Percentiles rank a stretch among this genome's conserved stretches.
Conservation (phyloP, 92 coral and sea anemone genomes). For the Umimayanthus chanpuru region DNA sequence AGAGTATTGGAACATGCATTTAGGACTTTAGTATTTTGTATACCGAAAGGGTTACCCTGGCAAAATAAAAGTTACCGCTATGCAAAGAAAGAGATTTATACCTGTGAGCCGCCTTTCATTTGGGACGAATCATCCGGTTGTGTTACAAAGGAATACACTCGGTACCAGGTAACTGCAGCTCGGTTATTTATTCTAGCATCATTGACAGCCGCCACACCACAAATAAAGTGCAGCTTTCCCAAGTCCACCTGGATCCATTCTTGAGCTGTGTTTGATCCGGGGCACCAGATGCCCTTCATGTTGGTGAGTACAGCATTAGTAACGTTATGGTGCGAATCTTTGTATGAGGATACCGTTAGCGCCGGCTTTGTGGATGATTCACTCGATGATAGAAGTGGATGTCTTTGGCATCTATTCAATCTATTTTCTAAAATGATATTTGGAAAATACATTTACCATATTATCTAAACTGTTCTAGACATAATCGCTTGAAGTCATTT, state of each 20-base stretch:
- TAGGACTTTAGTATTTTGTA: no score
- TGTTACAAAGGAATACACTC: background rate
- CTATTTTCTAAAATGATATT: background rate
- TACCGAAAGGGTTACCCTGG: no score
- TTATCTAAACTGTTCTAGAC: no score
- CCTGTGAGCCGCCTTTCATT: background rate
- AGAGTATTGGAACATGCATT: no score
- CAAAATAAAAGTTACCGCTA: background rate
- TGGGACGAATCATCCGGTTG: background rate
- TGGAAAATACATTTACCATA: background rate
- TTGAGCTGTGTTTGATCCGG: background rate
- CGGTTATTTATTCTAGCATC: background rate
- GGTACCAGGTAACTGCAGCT: conserved; percentile 6
- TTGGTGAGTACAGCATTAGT: background rate
- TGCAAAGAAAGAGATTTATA: background rate
- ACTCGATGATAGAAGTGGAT: conserved; percentile 4
- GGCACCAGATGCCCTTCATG: conserved; percentile 14
- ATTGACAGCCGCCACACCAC: conserved; percentile 33
- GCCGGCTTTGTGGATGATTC: background rate
- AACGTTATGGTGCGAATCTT: background rate
- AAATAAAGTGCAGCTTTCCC: background rate
- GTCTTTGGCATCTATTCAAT: background rate
- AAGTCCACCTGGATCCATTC: conserved; percentile 35
- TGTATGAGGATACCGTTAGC: conserved; percentile 3
- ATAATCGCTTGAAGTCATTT: background rate